Conservation (phyloP, 2,797 vertebrate genomes). For the Alcedo atthis region DNA sequence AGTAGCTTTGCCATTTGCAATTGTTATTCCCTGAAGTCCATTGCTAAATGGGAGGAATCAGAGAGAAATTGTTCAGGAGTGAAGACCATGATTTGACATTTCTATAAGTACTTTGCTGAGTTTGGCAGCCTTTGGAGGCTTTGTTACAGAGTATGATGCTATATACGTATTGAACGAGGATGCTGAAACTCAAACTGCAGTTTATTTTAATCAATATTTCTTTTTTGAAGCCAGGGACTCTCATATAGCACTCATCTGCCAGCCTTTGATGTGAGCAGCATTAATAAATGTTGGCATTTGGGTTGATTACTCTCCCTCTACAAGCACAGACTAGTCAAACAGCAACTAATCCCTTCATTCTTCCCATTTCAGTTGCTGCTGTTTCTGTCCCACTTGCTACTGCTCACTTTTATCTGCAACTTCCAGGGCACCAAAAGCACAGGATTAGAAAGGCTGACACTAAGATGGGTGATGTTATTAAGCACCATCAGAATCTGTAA, state of each 20-base stretch:
- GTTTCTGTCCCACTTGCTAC: background rate
- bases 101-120: slow-evolving; percentile 46
- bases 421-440: background rate
- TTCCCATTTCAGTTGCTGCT: background rate
- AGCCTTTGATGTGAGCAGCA: slow-evolving; percentile 49
- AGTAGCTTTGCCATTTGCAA: slow-evolving; percentile 30
- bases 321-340: background rate
- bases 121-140: slow-evolving; percentile 29
- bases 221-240: slow-evolving; percentile 40
- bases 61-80: slow-evolving; percentile 62
- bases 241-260: slow-evolving; percentile 12
- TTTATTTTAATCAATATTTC: slow-evolving; percentile 72
- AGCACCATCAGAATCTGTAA: background rate
- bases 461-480: background rate
- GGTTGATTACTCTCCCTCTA: slow-evolving; percentile 50
- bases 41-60: slow-evolving; percentile 60
- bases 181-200: slow-evolving; percentile 33
- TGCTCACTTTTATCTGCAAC: slow-evolving; percentile 31
- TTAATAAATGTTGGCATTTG: slow-evolving; percentile 63
- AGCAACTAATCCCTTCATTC: slow-evolving; percentile 35
- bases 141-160: slow-evolving; percentile 31
- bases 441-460: slow-evolving; percentile 33
- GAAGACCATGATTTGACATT: slow-evolving; percentile 63
- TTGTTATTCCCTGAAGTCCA: slow-evolving; percentile 46
- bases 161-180: slow-evolving; percentile 36